Evolutionary conservation across 2,113 vertebrate genomes (phyloP), one percentile per base, ranked within the genome.

Genomic region (Malurus alboscapulatus): DNA sequence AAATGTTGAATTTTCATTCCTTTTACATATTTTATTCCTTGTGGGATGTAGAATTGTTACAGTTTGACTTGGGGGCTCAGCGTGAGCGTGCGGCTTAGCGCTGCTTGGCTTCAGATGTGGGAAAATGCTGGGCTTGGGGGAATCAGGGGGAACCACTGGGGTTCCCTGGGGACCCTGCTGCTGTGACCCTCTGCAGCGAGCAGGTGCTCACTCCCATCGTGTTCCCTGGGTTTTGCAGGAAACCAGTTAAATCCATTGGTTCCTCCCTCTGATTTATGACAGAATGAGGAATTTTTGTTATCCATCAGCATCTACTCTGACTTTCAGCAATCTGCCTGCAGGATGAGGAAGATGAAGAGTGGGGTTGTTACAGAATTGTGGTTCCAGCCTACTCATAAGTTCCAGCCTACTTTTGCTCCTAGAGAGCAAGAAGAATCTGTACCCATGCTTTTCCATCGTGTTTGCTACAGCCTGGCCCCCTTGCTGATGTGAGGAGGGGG

Each of bases 381-480:
- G 6, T 34, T 93, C 84, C 51, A 40, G 62, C 17, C 40, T 34
- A 21, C 45, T 53, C 21, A 6, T 54, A 38, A 24, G 6, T 34
- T 93, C 84, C 51, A 40, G 62, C 17, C 40, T 34, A 21, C 45
- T 53, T 88, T 88, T 75, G 8, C 20, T 47, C 50, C 3, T 2
- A 20, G 59, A 9, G 18, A 68, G 27, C 5, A 27, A 26, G 14
- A 51, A 17, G 40, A 51, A 69, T n/a, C 13, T 30, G 24, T 8
- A 15, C 15, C 26, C 8, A 17, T 0, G 0, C 38, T 69, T 84
- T 83, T 15, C 44, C 19, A 6, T 26, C 21, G 2, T 0, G 0
- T 84, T 24, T 12, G 11, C 21, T 22, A 19, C 7, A 85, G 12
- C 20, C 62, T 80, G 71, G 40, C 5, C 29, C 42, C 18, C 36